phyloP scores from a whole-genome alignment of 2,113 vertebrate species.

The Cyprinus carpio region DNA sequence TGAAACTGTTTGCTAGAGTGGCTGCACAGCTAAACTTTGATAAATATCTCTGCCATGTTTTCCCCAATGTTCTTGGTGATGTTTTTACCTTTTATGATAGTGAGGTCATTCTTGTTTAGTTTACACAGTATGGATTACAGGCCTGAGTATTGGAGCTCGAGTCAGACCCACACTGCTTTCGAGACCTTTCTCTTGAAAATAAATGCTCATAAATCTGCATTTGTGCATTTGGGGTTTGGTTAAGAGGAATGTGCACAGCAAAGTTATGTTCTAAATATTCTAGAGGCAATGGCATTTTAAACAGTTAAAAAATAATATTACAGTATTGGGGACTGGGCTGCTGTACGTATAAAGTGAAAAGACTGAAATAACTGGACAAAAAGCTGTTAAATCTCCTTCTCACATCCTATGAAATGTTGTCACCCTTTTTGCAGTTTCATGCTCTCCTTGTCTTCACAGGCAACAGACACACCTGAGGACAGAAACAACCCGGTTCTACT shows the following conservation, averaged over 20 bases:
- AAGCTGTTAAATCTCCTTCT: background rate
- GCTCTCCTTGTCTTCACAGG: slow-evolving; percentile 70
- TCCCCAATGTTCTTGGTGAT: background rate
- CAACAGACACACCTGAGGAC: slow-evolving; percentile 87
- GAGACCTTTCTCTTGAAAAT: background rate
- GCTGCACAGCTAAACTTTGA: background rate
- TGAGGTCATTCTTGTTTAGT: slow-evolving; percentile 52
- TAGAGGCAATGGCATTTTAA: background rate
- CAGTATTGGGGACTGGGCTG: background rate
- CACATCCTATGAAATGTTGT: background rate
- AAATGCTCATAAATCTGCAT: background rate
- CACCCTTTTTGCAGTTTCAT: slow-evolving; percentile 28
- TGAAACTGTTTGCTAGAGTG: slow-evolving; percentile 5
- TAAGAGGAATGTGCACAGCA: background rate
- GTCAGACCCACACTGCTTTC: slow-evolving; percentile 16
- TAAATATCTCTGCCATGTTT: slow-evolving; percentile 5
- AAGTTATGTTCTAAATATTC: background rate
- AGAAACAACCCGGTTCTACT: slow-evolving; percentile 88
- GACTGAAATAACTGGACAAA: slow-evolving; percentile 1
- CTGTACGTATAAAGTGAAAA: background rate
- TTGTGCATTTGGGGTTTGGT: background rate
- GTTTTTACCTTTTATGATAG: slow-evolving; percentile 63
- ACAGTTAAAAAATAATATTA: background rate
- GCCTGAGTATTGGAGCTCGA: slow-evolving; percentile 54
- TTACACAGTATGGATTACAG: slow-evolving; percentile 56